Percentiles rank a stretch among this genome's conserved stretches.
phyloP scores from a whole-genome alignment of 2,797 vertebrate species.

The Onychomys leucogaster region DNA sequence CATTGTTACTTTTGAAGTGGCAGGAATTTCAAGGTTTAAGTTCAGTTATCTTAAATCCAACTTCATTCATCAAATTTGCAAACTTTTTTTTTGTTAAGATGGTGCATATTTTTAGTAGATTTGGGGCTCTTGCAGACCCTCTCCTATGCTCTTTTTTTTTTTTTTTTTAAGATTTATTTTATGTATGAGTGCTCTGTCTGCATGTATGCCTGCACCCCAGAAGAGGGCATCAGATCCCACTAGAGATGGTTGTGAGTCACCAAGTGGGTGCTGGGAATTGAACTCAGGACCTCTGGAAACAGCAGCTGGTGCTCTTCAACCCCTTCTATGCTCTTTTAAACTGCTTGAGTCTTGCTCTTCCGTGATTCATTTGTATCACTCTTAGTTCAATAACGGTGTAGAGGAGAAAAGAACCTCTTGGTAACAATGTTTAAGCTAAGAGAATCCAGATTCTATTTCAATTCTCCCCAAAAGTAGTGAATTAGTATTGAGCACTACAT shows the following conservation, averaged over 20 bases:
- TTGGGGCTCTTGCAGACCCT: background rate
- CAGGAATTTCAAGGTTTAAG: background rate
- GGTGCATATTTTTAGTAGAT: background rate
- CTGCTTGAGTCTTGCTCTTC: background rate
- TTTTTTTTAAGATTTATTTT: too few relatives aligned
- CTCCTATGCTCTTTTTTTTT: background rate
- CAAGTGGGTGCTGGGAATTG: too few relatives aligned
- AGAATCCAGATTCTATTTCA: constrained; percentile 54
- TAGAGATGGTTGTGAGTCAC: too few relatives aligned
- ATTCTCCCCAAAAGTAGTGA: constrained; percentile 24
- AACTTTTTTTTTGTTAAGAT: constrained; percentile 43
- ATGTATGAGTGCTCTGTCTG: too few relatives aligned
- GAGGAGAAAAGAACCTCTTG: constrained; percentile 46
- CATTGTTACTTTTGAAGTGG: constrained; percentile 35
- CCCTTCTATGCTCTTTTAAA: background rate
- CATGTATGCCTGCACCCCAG: too few relatives aligned
- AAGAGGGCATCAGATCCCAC: too few relatives aligned
- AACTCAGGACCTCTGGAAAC: too few relatives aligned
- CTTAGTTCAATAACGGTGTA: background rate
- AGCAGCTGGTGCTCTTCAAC: too few relatives aligned
- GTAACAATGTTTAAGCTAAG: constrained; percentile 15
- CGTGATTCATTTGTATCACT: constrained; percentile 16
- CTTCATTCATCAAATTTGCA: constrained; percentile 28
- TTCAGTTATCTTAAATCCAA: constrained; percentile 34
- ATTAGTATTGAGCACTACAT: constrained; percentile 41